phyloP scores from a whole-genome alignment of 1,140 invertebrate species.

The Steinernema feltiae region DNA sequence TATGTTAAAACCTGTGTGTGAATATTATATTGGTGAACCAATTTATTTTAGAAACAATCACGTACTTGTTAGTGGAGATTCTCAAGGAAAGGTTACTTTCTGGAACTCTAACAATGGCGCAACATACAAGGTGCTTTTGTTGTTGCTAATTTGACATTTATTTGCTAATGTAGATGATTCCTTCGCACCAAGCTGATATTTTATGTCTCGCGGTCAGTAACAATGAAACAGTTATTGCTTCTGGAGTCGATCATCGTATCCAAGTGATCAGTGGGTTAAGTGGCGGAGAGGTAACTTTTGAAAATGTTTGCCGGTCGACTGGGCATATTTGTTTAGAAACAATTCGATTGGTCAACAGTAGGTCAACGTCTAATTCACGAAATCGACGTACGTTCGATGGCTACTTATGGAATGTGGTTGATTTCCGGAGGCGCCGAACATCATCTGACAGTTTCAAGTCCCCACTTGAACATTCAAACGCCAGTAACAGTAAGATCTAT shows the following conservation, averaged over 20 bases:
- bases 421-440: constrained; percentile 1
- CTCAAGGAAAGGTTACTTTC: constrained; percentile 1
- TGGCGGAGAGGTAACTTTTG: neutral
- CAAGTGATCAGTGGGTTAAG: neutral
- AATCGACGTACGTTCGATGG: constrained; percentile 3
- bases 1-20: neutral
- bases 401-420: neutral
- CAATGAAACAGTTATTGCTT: neutral
- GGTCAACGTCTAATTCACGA: neutral
- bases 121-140: neutral
- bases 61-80: neutral
- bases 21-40: neutral
- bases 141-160: neutral
- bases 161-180: neutral
- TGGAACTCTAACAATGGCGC: constrained; percentile 2
- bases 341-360: neutral
- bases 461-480: neutral
- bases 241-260: neutral
- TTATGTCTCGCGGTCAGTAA: neutral
- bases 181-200: constrained; percentile 2
- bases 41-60: neutral
- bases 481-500: neutral
- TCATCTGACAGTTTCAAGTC: neutral
- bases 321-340: neutral
- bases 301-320: neutral